Conservation (phyloP, 2,888 invertebrate species). For the Aspidiotus destructor region DNA sequence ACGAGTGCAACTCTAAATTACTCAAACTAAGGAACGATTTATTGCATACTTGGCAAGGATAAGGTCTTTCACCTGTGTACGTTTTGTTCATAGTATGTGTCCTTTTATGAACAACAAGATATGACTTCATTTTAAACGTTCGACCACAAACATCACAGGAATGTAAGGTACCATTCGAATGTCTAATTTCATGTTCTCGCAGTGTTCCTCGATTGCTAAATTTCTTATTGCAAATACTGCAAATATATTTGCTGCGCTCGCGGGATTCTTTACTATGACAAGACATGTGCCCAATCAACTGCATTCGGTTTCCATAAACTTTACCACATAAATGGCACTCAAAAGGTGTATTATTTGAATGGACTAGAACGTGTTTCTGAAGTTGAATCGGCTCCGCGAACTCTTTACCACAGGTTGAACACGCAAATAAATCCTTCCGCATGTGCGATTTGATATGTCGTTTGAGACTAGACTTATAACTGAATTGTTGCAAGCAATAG, state of each 20-base stretch:
- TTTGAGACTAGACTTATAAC: conserved; percentile 31
- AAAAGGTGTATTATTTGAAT: conserved; percentile 34
- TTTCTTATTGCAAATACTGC: conserved; percentile 35
- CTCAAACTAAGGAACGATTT: conserved; percentile 36
- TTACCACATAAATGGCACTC: conserved; percentile 36
- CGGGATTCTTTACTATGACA: conserved; percentile 35
- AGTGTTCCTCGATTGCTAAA: conserved; percentile 35
- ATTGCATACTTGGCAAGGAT: conserved; percentile 34
- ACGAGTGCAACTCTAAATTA: conserved; percentile 35
- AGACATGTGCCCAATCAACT: conserved; percentile 36
- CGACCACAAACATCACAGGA: conserved; percentile 36
- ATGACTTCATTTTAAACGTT: conserved; percentile 36
- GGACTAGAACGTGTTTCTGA: conserved; percentile 35
- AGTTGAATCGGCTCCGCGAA: conserved; percentile 34
- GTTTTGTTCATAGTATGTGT: conserved; percentile 35
- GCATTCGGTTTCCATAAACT: conserved; percentile 35
- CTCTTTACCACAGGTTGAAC: conserved; percentile 35
- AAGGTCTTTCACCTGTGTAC: conserved; percentile 36
- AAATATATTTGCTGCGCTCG: conserved; percentile 35
- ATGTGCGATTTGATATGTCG: conserved; percentile 35
- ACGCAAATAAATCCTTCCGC: conserved; percentile 34
- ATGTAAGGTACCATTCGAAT: conserved; percentile 35
- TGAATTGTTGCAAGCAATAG: conserved; percentile 31
- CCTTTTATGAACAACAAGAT: conserved; percentile 35
- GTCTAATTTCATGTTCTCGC: conserved; percentile 34